Percentiles rank a stretch among this genome's conserved stretches.
Evolutionary conservation across 2,113 vertebrate genomes (phyloP).

Genomic region (Chloropsis cyanopogon): DNA sequence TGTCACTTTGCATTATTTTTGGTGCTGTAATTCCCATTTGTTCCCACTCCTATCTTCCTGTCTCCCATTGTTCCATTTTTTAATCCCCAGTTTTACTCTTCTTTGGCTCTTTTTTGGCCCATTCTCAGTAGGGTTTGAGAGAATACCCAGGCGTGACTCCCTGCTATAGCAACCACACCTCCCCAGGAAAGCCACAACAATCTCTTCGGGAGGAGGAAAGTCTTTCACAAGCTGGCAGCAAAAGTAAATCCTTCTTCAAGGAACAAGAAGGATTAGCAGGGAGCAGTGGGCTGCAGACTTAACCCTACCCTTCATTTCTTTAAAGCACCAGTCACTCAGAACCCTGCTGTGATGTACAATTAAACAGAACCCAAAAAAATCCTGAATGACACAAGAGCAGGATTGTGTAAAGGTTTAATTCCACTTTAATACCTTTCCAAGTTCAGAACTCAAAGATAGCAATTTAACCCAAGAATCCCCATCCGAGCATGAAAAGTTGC

Average conservation of each 20-base stretch:
- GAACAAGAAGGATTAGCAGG: constrained; percentile 93
- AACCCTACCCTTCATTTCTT: constrained; percentile 88
- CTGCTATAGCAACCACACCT: constrained; percentile 94
- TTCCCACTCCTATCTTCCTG: constrained; percentile 92
- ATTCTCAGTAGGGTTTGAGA: constrained; percentile 83
- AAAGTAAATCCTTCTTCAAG: constrained; percentile 93
- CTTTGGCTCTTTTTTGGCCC: constrained; percentile 76
- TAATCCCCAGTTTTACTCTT: constrained; percentile 90
- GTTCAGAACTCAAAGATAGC: constrained; percentile 89
- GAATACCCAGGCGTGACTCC: constrained; percentile 88
- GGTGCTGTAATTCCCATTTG: constrained; percentile 92
- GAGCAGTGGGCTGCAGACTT: constrained; percentile 89
- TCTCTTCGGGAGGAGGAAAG: constrained; percentile 85
- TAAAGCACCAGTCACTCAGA: constrained; percentile 88
- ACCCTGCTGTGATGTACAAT: constrained; percentile 90
- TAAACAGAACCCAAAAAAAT: constrained; percentile 81
- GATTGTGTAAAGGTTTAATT: constrained; percentile 78
- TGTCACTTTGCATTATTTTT: constrained; percentile 93
- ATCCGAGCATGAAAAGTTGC: constrained; percentile 58
- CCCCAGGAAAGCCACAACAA: constrained; percentile 88
- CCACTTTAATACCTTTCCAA: constrained; percentile 96
- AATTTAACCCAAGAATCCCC: constrained; percentile 80
- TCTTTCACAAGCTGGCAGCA: constrained; percentile 89
- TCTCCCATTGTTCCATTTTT: constrained; percentile 83
- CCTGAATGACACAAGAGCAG: constrained; percentile 77